Base-by-base conservation (phyloP, 2,888 invertebrate species). In the Cryptops parisi region DNA sequence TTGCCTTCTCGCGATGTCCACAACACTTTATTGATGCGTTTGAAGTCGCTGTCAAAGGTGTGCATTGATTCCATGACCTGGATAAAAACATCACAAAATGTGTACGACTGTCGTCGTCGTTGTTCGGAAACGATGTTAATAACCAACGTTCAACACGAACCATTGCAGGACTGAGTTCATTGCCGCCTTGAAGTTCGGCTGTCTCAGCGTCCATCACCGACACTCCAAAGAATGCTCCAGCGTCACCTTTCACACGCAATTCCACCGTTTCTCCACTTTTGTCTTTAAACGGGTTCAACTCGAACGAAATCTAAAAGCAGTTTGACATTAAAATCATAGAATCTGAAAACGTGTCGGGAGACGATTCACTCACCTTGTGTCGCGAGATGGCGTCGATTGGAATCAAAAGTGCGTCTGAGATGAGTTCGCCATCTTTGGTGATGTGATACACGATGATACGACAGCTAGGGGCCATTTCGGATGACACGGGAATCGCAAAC, bases 161-260 rank as follows among this genome's bases (percentile, higher is more conserved):
- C 41, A 43, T 43, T n/a, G 48, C 52, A 23, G 56, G 52, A 12
- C 51, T 54, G 6, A 56, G 24, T 27, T 56, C 56, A 26, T 46
- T 55, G 9, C 56, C 56, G 25, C 54, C 56, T 54, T 56, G 56
- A 21, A 52, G 43, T 5, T 46, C 49, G 39, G 50, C 54, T 1
- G 56, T 56, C 23, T 87, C 82, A 63, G 84, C 79, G 69, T 91
- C 90, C 57, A 93, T 82, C 48, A 83, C 74, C 39, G 72, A 69
- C 47, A 73, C 67, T 1, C 72, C 74, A 54, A 75, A 71, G 56
- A 72, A 74, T 0, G 76, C 70, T 12, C 74, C 75, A 2, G 74
- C 72, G 23, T 73, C 70, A n/a, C 74, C 72, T 24, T 67, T 64
- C 2, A 71, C 69, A 21, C 71, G 67, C n/a, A 74, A 64, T 63